phyloP scores from a whole-genome alignment of 2,888 invertebrate species.

The Abscondita cerata region DNA sequence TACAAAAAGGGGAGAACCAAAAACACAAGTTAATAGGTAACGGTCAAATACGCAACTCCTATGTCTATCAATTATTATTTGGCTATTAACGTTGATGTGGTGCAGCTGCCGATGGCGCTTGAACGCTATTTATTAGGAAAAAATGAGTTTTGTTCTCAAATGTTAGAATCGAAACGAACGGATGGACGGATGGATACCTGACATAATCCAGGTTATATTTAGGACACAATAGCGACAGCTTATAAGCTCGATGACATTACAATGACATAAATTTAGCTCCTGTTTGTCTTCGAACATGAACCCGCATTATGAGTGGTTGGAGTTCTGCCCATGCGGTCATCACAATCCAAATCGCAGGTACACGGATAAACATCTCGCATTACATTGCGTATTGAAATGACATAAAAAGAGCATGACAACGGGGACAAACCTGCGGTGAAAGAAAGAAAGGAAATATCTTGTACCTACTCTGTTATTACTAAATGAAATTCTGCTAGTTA shows the following conservation, averaged over 20 bases:
- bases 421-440: no score
- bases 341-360: conserved; percentile 41
- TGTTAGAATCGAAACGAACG: conserved; percentile 21
- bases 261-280: conserved; percentile 59
- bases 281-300: conserved; percentile 56
- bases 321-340: conserved; percentile 55
- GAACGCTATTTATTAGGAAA: conserved; percentile 18
- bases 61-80: conserved; percentile 21
- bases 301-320: conserved; percentile 51
- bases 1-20: neutral
- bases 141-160: conserved; percentile 23
- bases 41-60: conserved; percentile 20
- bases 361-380: conserved; percentile 56
- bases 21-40: conserved; percentile 20
- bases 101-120: conserved; percentile 34
- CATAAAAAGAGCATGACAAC: conserved; percentile 48
- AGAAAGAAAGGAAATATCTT: conserved; percentile 44
- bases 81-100: conserved; percentile 19
- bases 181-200: conserved; percentile 37
- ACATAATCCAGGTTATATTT: conserved; percentile 50
- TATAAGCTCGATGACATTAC: conserved; percentile 55
- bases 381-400: conserved; percentile 54
- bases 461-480: conserved; percentile 31
- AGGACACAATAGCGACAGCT: conserved; percentile 54
- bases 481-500: conserved; percentile 26